These are phyloP conservation scores for Acrocera orbiculus DNA, from an alignment of 2,888 invertebrate genomes.

Conservation along the genomic window DNA sequence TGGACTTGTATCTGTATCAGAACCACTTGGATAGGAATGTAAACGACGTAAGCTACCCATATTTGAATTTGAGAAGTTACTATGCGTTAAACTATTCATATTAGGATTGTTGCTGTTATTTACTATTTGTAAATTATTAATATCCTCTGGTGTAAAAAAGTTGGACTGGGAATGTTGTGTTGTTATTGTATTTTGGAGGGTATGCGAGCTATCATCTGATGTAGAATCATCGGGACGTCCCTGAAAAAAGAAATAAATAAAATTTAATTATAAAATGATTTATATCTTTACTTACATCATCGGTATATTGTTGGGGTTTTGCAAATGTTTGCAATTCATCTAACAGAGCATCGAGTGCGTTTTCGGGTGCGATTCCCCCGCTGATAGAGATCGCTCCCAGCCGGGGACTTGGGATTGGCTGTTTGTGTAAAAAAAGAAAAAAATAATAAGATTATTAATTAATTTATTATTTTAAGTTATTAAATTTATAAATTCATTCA, in stretches of 20 bases:
- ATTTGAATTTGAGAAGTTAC: slow-evolving; percentile 14
- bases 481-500: too few relatives aligned
- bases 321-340: slow-evolving; percentile 83
- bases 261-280: background rate
- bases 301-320: slow-evolving; percentile 35
- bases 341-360: slow-evolving; percentile 94
- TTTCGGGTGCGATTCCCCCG: slow-evolving; percentile 51
- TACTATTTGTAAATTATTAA: slow-evolving; percentile 16
- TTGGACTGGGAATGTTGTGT: slow-evolving; percentile 31
- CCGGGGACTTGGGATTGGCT: slow-evolving; percentile 45
- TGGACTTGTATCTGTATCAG: slow-evolving; percentile 62
- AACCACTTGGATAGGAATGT: slow-evolving; percentile 73
- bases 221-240: slow-evolving; percentile 30
- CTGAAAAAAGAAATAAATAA: slow-evolving; percentile 14
- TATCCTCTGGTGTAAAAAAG: slow-evolving; percentile 20
- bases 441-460: too few relatives aligned
- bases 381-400: slow-evolving; percentile 41
- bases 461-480: background rate
- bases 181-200: slow-evolving; percentile 30
- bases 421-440: slow-evolving; percentile 6
- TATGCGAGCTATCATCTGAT: slow-evolving; percentile 32
- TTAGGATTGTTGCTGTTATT: background rate
- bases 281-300: slow-evolving; percentile 18
- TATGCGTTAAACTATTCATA: slow-evolving; percentile 4
- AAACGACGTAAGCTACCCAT: slow-evolving; percentile 49